phyloP scores from a whole-genome alignment of 2,113 vertebrate genomes.

The Ellobius talpinus region DNA sequence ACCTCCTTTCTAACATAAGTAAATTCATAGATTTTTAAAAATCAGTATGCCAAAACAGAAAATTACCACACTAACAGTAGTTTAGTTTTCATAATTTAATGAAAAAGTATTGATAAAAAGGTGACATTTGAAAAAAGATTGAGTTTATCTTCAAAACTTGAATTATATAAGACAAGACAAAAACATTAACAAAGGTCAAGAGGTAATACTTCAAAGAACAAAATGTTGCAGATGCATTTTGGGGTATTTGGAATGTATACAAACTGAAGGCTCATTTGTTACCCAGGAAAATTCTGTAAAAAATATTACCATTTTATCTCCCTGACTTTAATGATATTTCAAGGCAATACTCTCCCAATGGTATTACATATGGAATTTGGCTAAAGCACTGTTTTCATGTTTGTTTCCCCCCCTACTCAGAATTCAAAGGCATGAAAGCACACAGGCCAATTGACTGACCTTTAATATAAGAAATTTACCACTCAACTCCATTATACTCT shows the following conservation, averaged over 20 bases:
- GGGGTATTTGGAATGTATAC: conserved; percentile 85
- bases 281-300: conserved; percentile 86
- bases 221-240: conserved; percentile 89
- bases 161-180: conserved; percentile 87
- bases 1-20: conserved; percentile 7
- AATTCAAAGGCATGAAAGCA: conserved; percentile 78
- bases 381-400: conserved; percentile 87
- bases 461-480: conserved; percentile 74
- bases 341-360: conserved; percentile 82
- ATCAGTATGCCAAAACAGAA: conserved; percentile 73
- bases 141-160: conserved; percentile 89
- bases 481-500: conserved; percentile 56
- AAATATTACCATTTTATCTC: conserved; percentile 85
- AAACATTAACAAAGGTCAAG: conserved; percentile 85
- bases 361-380: conserved; percentile 84
- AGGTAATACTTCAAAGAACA: conserved; percentile 91
- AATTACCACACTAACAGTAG: conserved; percentile 85
- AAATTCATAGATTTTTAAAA: conserved; percentile 61
- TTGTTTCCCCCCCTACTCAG: conserved; percentile 68
- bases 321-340: conserved; percentile 83
- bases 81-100: conserved; percentile 93
- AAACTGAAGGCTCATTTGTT: conserved; percentile 89
- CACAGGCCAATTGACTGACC: conserved; percentile 65
- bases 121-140: conserved; percentile 89
- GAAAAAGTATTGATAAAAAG: conserved; percentile 92